Conservation (phyloP, 1,140 invertebrate species). For the Hyles euphorbiae region DNA sequence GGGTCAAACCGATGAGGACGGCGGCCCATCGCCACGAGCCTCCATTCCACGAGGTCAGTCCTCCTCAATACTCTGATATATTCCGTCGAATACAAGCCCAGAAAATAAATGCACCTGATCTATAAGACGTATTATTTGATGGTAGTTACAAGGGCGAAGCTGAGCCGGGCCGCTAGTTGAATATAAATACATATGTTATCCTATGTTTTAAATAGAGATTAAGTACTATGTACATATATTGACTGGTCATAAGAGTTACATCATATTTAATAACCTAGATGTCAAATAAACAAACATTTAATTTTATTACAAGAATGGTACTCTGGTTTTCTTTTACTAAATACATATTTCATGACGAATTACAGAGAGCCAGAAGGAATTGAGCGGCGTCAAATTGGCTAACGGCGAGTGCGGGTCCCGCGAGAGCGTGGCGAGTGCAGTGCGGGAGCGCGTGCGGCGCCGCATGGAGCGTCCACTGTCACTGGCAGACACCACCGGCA, state of each 20-base stretch:
- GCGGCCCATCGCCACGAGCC: constrained; percentile 40
- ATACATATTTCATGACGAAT: background rate
- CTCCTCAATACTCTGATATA: background rate
- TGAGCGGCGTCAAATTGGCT: constrained; percentile 25
- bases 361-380: constrained; percentile 46
- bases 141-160: too few species aligned
- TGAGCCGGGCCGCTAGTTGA: too few species aligned
- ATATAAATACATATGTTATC: too few species aligned
- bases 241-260: too few species aligned
- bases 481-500: constrained; percentile 32
- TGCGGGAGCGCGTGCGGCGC: constrained; percentile 38
- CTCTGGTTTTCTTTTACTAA: background rate
- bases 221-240: too few species aligned
- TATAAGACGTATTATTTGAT: too few species aligned
- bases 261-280: too few species aligned
- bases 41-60: constrained; percentile 44
- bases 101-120: too few species aligned
- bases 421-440: constrained; percentile 44
- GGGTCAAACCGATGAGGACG: constrained; percentile 55
- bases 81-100: background rate
- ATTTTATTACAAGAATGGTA: too few species aligned
- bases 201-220: too few species aligned
- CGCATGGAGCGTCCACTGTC: constrained; percentile 43
- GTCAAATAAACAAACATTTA: too few species aligned
- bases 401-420: constrained; percentile 25